These are phyloP conservation scores for Acanthacorydalis orientalis DNA, from an alignment of 2,888 invertebrate species.

Conservation along the genomic window DNA sequence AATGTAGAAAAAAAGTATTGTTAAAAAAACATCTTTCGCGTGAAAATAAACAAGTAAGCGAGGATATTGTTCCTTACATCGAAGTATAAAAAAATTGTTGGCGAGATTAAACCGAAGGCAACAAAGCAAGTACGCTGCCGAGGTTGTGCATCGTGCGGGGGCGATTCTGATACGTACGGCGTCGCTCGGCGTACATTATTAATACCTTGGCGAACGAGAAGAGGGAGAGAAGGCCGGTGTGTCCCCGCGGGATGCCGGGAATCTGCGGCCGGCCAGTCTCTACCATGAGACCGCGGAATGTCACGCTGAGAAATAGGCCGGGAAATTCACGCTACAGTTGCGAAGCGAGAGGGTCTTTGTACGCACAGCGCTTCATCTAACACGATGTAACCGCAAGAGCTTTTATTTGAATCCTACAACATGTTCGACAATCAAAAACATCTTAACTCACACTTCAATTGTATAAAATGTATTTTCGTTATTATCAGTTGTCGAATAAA, in stretches of 20 bases:
- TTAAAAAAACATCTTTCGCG: not conserved
- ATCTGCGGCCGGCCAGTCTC: conserved; percentile 14
- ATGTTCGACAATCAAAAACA: too few relatives aligned
- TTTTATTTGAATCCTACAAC: too few relatives aligned
- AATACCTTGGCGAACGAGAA: conserved; percentile 13
- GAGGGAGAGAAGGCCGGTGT: too few relatives aligned
- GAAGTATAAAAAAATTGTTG: not conserved
- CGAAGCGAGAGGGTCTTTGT: conserved; percentile 14
- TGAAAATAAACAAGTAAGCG: not conserved
- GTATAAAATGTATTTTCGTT: too few relatives aligned
- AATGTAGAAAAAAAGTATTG: not conserved
- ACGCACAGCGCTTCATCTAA: too few relatives aligned
- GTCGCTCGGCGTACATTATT: conserved; percentile 17
- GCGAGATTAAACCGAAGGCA: not conserved
- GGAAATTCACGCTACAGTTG: conserved; percentile 19
- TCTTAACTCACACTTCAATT: too few relatives aligned
- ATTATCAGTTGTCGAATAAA: too few relatives aligned
- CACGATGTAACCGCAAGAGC: too few relatives aligned
- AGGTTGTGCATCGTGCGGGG: not conserved
- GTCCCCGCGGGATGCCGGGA: conserved; percentile 13
- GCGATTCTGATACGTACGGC: conserved; percentile 7
- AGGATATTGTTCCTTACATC: not conserved
- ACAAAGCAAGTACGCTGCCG: not conserved
- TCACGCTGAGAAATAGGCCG: conserved; percentile 21
- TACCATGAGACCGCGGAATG: conserved; percentile 11